Evolutionary conservation across 2,113 vertebrate genomes (phyloP), one percentile per base, ranked within the genome.

Genomic region (Irena cyanogastra): DNA sequence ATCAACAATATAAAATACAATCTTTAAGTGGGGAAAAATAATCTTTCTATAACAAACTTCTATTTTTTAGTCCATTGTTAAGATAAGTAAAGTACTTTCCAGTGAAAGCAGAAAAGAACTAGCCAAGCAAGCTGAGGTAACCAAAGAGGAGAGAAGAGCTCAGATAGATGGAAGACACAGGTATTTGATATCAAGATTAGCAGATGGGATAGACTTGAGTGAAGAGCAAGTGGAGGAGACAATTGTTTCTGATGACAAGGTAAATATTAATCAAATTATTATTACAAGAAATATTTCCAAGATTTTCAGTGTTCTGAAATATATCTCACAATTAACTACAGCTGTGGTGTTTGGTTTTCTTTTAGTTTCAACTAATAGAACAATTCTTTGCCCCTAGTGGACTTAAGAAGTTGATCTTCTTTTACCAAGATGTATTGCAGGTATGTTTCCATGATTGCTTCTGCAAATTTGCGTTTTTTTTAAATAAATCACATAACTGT

Each of bases 391-490:
- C 97, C 53, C 70, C 96, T 26, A 96, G 92, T 52, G 98, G 98
- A 92, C 97, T 97, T 70, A 98, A 97, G 92, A 98, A 97, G 85
- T 94, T 98, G 64, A 92, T 98, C 42, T 98, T 98, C 97, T 98
- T 98, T 97, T 98, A 97, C 89, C 98, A 98, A 97, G 96, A 94
- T 44, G n/a, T 94, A 31, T 94, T 80, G 28, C 93, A 96, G 98
- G 98, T 98, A 97, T 57, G 89, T 66, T 83, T 92, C 39, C 2
- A 0, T 59, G 79, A 59, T 28, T 84, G 33, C 11, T 87, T 87
- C 35, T 88, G n/a, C 37, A 80, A 49, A 61, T 13, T 54, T 71
- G 2, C 5, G 17, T 78, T n/a, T n/a, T n/a, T 60, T 57, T 44
- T 16, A 10, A 1, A 26, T 44, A 61, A 71, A 64, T 41, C 6